phyloP scores from a whole-genome alignment of 2,888 invertebrate species.

The Meghimatium bilineatum region DNA sequence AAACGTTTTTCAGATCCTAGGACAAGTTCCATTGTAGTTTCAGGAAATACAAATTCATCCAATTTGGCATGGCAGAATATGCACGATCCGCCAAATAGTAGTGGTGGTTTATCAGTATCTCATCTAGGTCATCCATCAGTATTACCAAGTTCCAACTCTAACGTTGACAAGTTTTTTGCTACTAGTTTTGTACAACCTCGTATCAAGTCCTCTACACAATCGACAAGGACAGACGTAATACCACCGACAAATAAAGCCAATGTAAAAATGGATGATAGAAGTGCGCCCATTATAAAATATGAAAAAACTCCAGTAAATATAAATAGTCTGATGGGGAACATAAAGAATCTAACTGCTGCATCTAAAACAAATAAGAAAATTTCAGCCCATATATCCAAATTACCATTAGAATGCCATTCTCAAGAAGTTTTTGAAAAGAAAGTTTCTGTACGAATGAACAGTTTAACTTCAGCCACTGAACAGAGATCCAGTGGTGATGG shows the following conservation, averaged over 20 bases:
- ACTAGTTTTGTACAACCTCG: slow-evolving; percentile 7
- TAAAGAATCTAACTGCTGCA: background rate
- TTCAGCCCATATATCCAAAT: background rate
- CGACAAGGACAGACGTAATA: background rate
- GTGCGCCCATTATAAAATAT: background rate
- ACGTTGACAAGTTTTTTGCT: slow-evolving; percentile 26
- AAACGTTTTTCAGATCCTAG: slow-evolving; percentile 38
- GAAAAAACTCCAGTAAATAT: background rate
- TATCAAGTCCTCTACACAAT: background rate
- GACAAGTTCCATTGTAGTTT: background rate
- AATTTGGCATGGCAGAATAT: slow-evolving; percentile 13
- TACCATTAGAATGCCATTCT: background rate
- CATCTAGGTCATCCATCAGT: background rate
- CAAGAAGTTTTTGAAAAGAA: background rate
- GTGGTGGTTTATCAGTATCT: background rate
- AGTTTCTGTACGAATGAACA: background rate
- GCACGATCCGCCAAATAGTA: background rate
- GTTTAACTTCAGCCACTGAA: slow-evolving; percentile 51
- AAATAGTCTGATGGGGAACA: background rate
- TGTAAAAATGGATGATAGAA: background rate
- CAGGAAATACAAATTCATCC: slow-evolving; percentile 36
- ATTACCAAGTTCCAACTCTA: background rate
- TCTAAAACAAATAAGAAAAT: background rate
- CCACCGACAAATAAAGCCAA: background rate
- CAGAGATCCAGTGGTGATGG: slow-evolving; percentile 66